Base-by-base conservation (phyloP, 2,113 vertebrate genomes). In the Microtus oregoni region DNA sequence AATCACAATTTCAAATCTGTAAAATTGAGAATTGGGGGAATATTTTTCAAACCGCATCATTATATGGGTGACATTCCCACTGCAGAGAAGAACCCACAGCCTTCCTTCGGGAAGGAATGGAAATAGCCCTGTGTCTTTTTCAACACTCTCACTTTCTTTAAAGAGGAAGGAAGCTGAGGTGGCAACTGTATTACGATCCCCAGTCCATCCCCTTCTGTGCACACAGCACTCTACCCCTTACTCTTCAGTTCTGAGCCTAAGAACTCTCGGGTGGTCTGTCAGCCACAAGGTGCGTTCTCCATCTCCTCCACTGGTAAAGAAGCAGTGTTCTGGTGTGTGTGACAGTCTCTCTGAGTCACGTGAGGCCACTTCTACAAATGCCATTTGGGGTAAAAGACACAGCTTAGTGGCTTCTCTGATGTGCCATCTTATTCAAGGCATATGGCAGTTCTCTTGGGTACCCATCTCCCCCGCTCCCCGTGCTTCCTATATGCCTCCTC, bases 1-100 rank as follows among this genome's bases (percentile, higher is more conserved):
- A 58, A 17, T 55, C 76, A 77, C 20, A 41, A 50, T n/a, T 82
- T 92, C 78, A 92, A 78, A 86, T 68, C 52, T 96, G 76, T 20
- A 41, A 88, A 87, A 92, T 7, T 35, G 52, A 68, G 55, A 50
- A 94, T 65, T 61, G 1, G 61, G 38, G 32, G 28, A 78, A 63
- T 82, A 90, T 68, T 78, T 75, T 92, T 3, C 93, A 96, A 82
- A 75, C 90, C 63, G 41, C 3, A 44, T 73, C 55, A 85, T 81
- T 72, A 67, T 86, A 63, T 3, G 12, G 0, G 22, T 17, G 52
- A 19, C 38, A 30, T 38, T 38, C 30, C 55, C 52, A 78, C 7
- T 24, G 15, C 7, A 9, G 35, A 77, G 73, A 77, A 7, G 52
- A 19, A 30, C 76, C 24, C 41, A 41, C 11, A 63, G 78, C 2